Base-by-base conservation (phyloP, 1,140 invertebrate genomes). In the Glossosoma conforme region DNA sequence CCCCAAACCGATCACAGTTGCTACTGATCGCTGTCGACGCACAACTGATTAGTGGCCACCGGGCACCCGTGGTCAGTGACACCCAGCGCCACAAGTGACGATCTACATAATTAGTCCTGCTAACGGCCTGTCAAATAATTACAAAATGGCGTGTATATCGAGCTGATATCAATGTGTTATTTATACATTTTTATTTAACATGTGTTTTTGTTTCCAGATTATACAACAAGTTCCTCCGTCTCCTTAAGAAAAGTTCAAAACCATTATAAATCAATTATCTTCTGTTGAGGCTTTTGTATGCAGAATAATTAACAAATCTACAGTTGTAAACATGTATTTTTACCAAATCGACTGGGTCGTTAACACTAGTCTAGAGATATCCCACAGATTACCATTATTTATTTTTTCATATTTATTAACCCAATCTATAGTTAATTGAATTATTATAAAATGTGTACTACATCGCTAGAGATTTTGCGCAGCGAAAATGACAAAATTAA, bases 191-290 rank as follows among this genome's bases (percentile, higher is more conserved):
- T 28, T 8, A 28, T 28, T 28, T 28, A n/a, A 6, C 6, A 6
- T n/a, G 6, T 11, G 4, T 17, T 41, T 41, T 4, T 9, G 2
- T 45, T 52, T 52, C 14, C 36, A 52, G 50, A 52, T 52, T 21
- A 52, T 52, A 9, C 50, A 52, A 9, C 43, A 46, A 44, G 50
- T 46, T 10, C 50, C 50, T 10, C 50, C 43, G 1, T 52, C 50
- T 17, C 50, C 50, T 5, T 51, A 25, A 14, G 35, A 14, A n/a
- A 11, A 11, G 28, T 17, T 15, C 14, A 15, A n/a, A 15, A 36
- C 18, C 18, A 36, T 15, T 36, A 36, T 15, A 36, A 36, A n/a
- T n/a, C n/a, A n/a, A n/a, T n/a, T n/a, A n/a, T n/a, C n/a, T n/a
- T n/a, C n/a, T n/a, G n/a, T n/a, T n/a, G 24, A 28, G 6, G 24